Evolutionary conservation across 2,888 invertebrate species (phyloP), one percentile per base, ranked within the genome.

Genomic region (Drosophila greeni): DNA sequence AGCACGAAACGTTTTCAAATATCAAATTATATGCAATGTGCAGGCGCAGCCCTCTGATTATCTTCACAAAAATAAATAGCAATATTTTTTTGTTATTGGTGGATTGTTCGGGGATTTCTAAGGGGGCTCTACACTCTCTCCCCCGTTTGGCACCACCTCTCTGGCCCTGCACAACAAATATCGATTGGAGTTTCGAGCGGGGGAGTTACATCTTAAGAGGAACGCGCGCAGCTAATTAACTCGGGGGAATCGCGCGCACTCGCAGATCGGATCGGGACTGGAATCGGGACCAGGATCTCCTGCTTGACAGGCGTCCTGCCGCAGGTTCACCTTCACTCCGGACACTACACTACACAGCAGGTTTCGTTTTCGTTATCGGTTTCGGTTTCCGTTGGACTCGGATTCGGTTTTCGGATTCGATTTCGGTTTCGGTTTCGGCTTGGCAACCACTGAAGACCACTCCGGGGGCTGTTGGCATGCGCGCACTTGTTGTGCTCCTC

Each of bases 401-500:
- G 29, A 31, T 20, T 29, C 45, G 45, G 45, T 8, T 8, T 45
- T 29, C 45, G 45, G 29, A 9, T 9, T 47, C 45, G 45, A 31
- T 3, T 40, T 40, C 23, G 47, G 57, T 47, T 20, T 20, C 20
- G n/a, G n/a, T n/a, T 70, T 66, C 65, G 65, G 56, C 76, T 59
- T 61, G 51, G 43, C 61, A 39, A 37, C 39, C 26, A 20, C 52
- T 51, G 64, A 48, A 48, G 45, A 56, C 29, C 71, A 69, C 56
- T 58, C 66, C 66, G 64, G 66, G 36, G 60, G 68, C 58, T 67
- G 51, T 77, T 83, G 72, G 73, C 75, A 86, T 85, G 87, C 87
- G 87, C 85, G 86, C 87, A 88, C 87, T 87, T 88, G 88, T 88
- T 88, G 88, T 88, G 88, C 86, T 85, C 86, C 87, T 85, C 85